Percentiles rank a stretch among this genome's conserved stretches.
Conservation (phyloP, 1,140 invertebrate species). For the Pseudomyrmex gracilis region DNA sequence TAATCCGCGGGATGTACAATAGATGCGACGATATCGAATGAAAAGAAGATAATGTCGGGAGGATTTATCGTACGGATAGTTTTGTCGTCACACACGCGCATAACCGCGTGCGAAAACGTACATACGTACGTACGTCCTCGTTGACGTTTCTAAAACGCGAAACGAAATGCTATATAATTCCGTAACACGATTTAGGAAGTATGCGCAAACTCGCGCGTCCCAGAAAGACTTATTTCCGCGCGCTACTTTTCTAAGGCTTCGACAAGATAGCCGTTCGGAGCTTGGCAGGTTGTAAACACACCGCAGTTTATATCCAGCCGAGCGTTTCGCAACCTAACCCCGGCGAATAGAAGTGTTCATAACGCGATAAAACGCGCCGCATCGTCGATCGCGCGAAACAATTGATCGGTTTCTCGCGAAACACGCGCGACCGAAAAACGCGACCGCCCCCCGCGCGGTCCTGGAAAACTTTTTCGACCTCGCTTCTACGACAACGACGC, state of each 20-base stretch:
- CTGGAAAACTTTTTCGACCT: not conserved
- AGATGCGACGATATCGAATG: conserved; percentile 3
- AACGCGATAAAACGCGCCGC: not conserved
- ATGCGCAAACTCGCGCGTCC: not conserved
- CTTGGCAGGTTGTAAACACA: conserved; percentile 30
- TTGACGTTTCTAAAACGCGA: not conserved
- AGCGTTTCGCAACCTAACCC: conserved; percentile 14
- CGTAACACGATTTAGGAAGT: conserved; percentile 24
- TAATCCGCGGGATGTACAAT: conserved; percentile 4
- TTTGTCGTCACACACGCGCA: no score
- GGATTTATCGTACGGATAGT: not conserved
- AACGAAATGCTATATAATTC: not conserved
- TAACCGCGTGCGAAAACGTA: no score
- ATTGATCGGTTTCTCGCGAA: conserved; percentile 9
- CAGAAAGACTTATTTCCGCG: conserved; percentile 29
- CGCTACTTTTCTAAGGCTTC: conserved; percentile 19
- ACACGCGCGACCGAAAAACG: not conserved
- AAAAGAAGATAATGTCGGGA: conserved; percentile 22
- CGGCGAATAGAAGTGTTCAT: no score
- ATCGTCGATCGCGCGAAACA: conserved; percentile 16
- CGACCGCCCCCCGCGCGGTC: no score
- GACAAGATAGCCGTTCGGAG: not conserved
- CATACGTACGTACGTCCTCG: not conserved
- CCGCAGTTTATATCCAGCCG: conserved; percentile 18
- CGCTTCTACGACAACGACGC: not conserved